phyloP scores from a whole-genome alignment of 2,113 vertebrate genomes.

The Sebastes schlegelii region DNA sequence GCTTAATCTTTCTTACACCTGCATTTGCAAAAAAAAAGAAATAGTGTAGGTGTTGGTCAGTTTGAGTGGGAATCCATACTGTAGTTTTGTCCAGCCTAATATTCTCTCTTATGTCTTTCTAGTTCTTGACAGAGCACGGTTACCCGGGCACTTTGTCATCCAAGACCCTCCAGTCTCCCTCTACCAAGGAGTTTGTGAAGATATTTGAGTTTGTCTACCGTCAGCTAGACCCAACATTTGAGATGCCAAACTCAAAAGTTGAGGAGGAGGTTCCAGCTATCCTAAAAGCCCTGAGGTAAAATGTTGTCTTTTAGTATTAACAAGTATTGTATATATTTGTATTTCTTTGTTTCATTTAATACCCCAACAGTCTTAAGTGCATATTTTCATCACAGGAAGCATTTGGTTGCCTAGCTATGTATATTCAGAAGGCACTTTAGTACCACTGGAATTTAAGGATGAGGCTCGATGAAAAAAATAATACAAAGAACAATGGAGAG shows the following conservation, averaged over 20 bases:
- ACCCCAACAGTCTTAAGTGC: not conserved
- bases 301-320: not conserved
- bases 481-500: not conserved
- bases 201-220: slow-evolving; percentile 94
- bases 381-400: not conserved
- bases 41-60: not conserved
- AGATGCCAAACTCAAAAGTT: slow-evolving; percentile 91
- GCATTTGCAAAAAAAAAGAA: not conserved
- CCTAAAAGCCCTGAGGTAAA: slow-evolving; percentile 92
- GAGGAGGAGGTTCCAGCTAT: slow-evolving; percentile 95
- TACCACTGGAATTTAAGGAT: not conserved
- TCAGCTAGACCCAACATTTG: slow-evolving; percentile 90
- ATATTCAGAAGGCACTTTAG: not conserved
- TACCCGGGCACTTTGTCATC: slow-evolving; percentile 88
- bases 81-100: not conserved
- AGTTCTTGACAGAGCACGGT: slow-evolving; percentile 91
- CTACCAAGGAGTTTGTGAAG: slow-evolving; percentile 95
- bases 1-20: too few relatives aligned
- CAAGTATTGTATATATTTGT: not conserved
- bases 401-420: not conserved
- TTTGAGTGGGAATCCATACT: not conserved
- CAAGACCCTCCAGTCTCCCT: slow-evolving; percentile 94
- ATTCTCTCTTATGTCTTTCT: slow-evolving; percentile 10
- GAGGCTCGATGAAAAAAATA: not conserved
- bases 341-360: not conserved